phyloP scores from a whole-genome alignment of 2,797 vertebrate species.

The Mycteria americana region DNA sequence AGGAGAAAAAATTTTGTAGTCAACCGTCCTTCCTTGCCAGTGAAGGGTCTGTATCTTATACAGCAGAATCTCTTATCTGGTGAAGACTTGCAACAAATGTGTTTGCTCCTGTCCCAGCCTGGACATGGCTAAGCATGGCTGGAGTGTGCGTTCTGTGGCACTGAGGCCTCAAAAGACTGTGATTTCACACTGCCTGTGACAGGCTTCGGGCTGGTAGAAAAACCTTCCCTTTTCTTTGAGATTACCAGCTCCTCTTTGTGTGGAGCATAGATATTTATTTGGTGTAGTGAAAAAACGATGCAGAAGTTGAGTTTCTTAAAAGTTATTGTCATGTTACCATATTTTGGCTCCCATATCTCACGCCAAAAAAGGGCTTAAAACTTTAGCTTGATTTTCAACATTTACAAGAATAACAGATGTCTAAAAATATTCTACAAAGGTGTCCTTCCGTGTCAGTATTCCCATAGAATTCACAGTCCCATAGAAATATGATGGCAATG shows the following conservation, averaged over 20 bases:
- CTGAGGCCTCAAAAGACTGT: background rate
- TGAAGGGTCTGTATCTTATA: background rate
- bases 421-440: background rate
- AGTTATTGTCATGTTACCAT: background rate
- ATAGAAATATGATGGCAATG: background rate
- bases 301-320: background rate
- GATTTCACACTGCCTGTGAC: background rate
- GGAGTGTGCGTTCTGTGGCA: background rate
- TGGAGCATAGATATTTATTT: background rate
- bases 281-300: background rate
- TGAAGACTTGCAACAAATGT: background rate
- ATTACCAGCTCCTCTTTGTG: background rate
- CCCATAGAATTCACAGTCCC: background rate
- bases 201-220: background rate
- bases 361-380: background rate
- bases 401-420: background rate
- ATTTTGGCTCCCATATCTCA: background rate
- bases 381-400: background rate
- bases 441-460: background rate
- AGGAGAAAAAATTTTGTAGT: background rate
- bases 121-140: background rate
- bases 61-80: background rate
- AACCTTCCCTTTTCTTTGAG: background rate
- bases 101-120: background rate
- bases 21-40: background rate